Evolutionary conservation across 1,140 invertebrate genomes (phyloP), one percentile per base, ranked within the genome.

Genomic region (Ladona fulva): DNA sequence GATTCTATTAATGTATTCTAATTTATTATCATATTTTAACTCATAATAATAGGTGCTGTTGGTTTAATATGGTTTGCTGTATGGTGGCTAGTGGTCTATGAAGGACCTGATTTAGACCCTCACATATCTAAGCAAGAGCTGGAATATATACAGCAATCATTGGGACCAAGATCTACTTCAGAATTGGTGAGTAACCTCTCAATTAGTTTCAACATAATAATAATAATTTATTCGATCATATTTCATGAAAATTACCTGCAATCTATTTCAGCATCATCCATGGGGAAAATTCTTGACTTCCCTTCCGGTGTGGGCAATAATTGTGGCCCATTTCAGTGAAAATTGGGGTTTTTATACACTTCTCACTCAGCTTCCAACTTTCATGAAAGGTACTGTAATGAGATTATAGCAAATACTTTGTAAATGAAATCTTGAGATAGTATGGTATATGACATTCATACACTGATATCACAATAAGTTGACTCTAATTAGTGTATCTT

Each of bases 341-440:
- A 90, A 90, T 82, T 90, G 89, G 89, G 89, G 89, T 0, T 89
- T 89, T 80, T 90, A 90, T 80, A 89, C 87, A 19, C 86, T 88
- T 83, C 83, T 90, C 8, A 88, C 88, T 24, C 85, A 87, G 74
- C 81, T 91, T 24, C 90, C 89, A 7, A 86, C 86, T 29, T 90
- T 89, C 82, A 77, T 80, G 77, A 77, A 75, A 80, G 78, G 78
- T 80, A 37, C 29, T 37, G 29, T 8, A n/a, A 37, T 37, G 29
- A 37, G 8, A 8, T 37, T 1, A 37, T 1, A 37, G 8, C 8
- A 5, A 37, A 37, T 37, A 5, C 29, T 5, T 37, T 37, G 29
- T 8, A n/a, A n/a, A n/a, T n/a, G n/a, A n/a, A n/a, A n/a, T n/a
- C n/a, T n/a, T n/a, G n/a, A n/a, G n/a, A n/a, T n/a, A n/a, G n/a